phyloP scores from a whole-genome alignment of 1,140 invertebrate species.

The Zaprionus gabonicus region DNA sequence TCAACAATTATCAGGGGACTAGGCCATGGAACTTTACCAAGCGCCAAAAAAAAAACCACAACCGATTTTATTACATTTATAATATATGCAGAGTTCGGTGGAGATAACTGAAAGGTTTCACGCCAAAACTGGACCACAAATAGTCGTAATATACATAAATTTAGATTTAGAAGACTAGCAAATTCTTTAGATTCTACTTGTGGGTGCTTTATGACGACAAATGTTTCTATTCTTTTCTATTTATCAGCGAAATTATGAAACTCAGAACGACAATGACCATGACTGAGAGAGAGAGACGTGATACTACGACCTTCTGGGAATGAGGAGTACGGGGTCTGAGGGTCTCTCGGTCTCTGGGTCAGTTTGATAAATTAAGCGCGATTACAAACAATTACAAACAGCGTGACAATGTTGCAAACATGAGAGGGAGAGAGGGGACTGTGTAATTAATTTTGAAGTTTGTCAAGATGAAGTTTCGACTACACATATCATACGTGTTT shows the following conservation, averaged over 20 bases:
- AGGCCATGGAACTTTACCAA: slow-evolving; percentile 1
- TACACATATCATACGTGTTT: slow-evolving; percentile 39
- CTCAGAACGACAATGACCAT: slow-evolving; percentile 26
- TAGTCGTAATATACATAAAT: neutral
- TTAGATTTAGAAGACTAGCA: neutral
- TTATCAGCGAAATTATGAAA: neutral
- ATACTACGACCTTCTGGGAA: neutral
- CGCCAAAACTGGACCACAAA: neutral
- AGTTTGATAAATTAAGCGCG: slow-evolving; percentile 66
- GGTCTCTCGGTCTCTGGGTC: slow-evolving; percentile 66
- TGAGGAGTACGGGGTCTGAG: neutral
- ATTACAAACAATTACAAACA: slow-evolving; percentile 68
- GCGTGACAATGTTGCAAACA: slow-evolving; percentile 59
- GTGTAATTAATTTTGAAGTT: slow-evolving; percentile 66
- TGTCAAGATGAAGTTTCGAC: slow-evolving; percentile 25
- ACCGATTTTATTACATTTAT: neutral
- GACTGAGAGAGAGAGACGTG: neutral
- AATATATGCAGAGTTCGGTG: neutral
- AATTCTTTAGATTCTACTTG: neutral
- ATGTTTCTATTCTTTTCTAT: neutral
- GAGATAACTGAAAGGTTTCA: neutral
- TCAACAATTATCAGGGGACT: slow-evolving; percentile 22
- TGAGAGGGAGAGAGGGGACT: neutral
- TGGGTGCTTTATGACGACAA: neutral
- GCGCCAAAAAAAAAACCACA: neutral